Evolutionary conservation across 2,113 vertebrate genomes (phyloP), one percentile per base, ranked within the genome.

Genomic region (Mormyrus lacerda): DNA sequence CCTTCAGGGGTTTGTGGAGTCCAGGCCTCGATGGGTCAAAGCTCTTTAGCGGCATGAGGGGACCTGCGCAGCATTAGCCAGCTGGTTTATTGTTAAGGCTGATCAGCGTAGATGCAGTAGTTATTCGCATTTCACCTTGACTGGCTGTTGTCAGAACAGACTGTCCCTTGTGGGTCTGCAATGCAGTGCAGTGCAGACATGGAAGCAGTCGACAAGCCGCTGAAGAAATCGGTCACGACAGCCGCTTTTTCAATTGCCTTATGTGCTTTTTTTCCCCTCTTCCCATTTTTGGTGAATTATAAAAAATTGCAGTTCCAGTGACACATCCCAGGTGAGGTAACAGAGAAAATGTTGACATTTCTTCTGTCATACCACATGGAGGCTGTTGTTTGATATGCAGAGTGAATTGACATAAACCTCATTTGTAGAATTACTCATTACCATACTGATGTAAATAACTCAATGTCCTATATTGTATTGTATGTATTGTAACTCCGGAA

Each of bases 191-290:
- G 53, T 53, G 27, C 58, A 19, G 44, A 45, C 61, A 17, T 39
- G 44, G 61, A 92, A 89, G 91, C 85, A 90, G 89, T 82, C 44
- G 89, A 76, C 90, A 69, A 90, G 90, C 79, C 91, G 92, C 92
- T 92, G 89, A 92, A 92, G 91, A 93, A 94, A 94, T 94, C 91
- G 93, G 92, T 94, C 90, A 93, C 90, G 88, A 82, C 90, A 82
- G 42, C 84, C 50, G 47, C 91, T 91, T 48, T n/a, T 27, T 45
- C 82, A 61, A 42, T 47, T 50, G 53, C 82, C 24, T 69, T 42
- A 50, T 48, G 53, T 45, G 24, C 39, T 45, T 85, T 45, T 84
- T 65, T 89, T 2, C 51, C 51, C 51, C 51, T 6, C 4, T 5
- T 53, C 51, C 15, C 4, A 53, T 92, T 93, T 91, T 87, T 87